These are phyloP conservation scores for Patiria miniata DNA, from an alignment of 35 echinoderm and acorn worm species.

Conservation along the genomic window DNA sequence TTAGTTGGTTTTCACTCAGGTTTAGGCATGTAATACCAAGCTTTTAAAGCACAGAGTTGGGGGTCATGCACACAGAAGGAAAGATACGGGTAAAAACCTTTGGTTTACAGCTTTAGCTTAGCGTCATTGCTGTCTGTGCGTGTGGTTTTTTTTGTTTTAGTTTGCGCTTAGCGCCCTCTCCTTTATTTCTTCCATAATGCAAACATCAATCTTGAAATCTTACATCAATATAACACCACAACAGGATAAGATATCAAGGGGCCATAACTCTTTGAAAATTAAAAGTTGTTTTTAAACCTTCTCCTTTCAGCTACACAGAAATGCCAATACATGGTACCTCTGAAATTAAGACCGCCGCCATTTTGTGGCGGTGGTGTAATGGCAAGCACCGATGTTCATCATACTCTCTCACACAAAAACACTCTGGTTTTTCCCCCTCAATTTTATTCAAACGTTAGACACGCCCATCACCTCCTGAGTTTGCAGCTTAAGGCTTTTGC, in stretches of 20 bases:
- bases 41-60: constrained; percentile 9
- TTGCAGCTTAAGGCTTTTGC: too few relatives aligned
- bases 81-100: constrained; percentile 15
- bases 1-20: not conserved
- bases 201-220: not conserved
- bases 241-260: not conserved
- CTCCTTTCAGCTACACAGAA: not conserved
- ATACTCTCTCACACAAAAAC: not conserved
- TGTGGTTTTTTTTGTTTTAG: not conserved
- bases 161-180: not conserved
- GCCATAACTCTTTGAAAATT: not conserved
- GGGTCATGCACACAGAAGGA: not conserved
- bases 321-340: not conserved
- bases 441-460: not conserved
- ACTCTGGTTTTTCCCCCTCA: not conserved
- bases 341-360: constrained; percentile 5
- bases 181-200: not conserved
- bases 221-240: not conserved
- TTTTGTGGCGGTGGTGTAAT: not conserved
- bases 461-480: too few relatives aligned
- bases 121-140: not conserved
- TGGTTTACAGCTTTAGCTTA: constrained; percentile 2
- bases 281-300: not conserved
- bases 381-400: constrained; percentile 17
- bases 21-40: not conserved